A percentile compares a stretch with the other conserved stretches of the same genome.
Evolutionary conservation across 2,113 vertebrate species (phyloP).

Genomic region (Astatoreochromis straeleni): DNA sequence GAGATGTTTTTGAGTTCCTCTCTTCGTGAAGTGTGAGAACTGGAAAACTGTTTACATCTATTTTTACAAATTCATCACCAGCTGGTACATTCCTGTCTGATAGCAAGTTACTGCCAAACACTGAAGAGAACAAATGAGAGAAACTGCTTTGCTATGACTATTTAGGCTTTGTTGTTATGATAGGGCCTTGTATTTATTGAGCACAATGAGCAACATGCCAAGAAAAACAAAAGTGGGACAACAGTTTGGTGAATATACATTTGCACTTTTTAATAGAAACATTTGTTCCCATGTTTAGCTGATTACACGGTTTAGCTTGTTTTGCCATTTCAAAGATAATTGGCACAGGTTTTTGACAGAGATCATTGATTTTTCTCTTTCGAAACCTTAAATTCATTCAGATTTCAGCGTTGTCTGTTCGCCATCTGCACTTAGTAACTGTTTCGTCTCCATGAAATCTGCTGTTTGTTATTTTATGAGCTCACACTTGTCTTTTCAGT

Average conservation of each 20-base stretch:
- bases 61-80: conserved; percentile 68
- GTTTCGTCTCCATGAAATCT: conserved; percentile 12
- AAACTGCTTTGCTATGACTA: conserved; percentile 14
- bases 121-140: conserved; percentile 38
- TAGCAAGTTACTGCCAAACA: conserved; percentile 57
- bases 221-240: conserved; percentile 38
- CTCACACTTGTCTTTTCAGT: not conserved
- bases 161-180: conserved; percentile 27
- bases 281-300: conserved; percentile 21
- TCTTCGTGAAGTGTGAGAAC: conserved; percentile 68
- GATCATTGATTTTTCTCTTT: not conserved
- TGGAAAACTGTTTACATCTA: conserved; percentile 78
- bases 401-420: not conserved
- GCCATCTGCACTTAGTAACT: not conserved
- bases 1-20: conserved; percentile 53
- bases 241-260: conserved; percentile 27
- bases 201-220: conserved; percentile 52
- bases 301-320: not conserved
- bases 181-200: conserved; percentile 47
- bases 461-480: not conserved
- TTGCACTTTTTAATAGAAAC: conserved; percentile 54
- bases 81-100: conserved; percentile 74
- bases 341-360: not conserved
- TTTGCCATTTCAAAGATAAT: not conserved
- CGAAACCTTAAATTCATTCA: not conserved